Base-by-base conservation (phyloP, 1,140 invertebrate species). In the Orchesella cincta region DNA sequence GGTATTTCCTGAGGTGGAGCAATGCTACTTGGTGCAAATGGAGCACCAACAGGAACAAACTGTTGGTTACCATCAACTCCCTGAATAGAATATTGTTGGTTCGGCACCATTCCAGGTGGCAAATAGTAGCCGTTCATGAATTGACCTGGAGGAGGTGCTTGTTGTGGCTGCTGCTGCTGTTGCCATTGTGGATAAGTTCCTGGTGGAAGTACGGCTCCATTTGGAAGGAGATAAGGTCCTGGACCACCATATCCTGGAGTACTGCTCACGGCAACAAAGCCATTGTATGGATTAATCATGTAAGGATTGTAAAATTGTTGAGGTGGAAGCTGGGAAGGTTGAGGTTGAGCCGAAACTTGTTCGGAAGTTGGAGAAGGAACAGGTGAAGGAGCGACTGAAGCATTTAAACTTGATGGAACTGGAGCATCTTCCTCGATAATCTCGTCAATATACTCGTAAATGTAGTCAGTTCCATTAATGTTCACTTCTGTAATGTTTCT, bases 401-500 rank as follows among this genome's bases (percentile, higher is more conserved):
- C 54, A 20, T 46, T 46, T 12, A 46, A 8, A 8, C 8, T 20
- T 46, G 39, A 46, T 12, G 39, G 20, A 12, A 8, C 39, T n/a
- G 62, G 62, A 12, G 23, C 62, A 5, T 67, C 62, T n/a, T 67
- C 62, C 23, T 67, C 62, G 23, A 67, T 67, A 14, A 67, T 67
- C 31, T 67, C 62, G n/a, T 67, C 62, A 29, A 67, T 67, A n/a
- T 67, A 67, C 31, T 67, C 62, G 31, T 67, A 67, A 16, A 67
- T 67, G 62, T 67, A 67, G 29, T 67, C 62, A 14, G 62, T 67
- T 67, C 62, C 62, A 31, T 67, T 67, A 16, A 67, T 67, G 29
- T 67, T 67, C 62, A 67, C 62, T n/a, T 67, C 62, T 5, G 62
- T 67, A 2, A 67, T 23, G 23, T 67, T 67, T 14, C 62, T 29